Conservation (phyloP, 1,140 invertebrate genomes). For the Papilio xuthus region DNA sequence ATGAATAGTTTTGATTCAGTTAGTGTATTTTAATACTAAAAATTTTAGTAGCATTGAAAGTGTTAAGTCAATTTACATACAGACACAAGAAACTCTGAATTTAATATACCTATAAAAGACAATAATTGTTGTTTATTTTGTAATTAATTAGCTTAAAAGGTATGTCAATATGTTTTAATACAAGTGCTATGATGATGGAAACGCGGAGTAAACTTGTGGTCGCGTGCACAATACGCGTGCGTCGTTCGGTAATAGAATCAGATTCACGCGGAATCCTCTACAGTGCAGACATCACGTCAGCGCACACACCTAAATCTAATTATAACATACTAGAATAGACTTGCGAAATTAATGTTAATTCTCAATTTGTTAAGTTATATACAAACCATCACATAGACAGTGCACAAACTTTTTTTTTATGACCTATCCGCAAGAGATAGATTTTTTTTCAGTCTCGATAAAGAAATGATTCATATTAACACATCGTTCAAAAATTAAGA, state of each 20-base stretch:
- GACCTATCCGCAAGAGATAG: not conserved
- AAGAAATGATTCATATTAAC: not conserved
- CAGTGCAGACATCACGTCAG: conserved; percentile 31
- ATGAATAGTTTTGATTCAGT: too few species aligned
- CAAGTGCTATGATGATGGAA: not conserved
- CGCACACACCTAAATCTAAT: conserved; percentile 32
- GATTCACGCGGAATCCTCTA: conserved; percentile 26
- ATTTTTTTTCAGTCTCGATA: not conserved
- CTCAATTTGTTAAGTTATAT: not conserved
- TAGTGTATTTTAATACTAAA: too few species aligned
- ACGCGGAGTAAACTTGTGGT: not conserved
- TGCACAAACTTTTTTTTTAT: not conserved
- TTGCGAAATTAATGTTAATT: not conserved
- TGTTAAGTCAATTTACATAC: too few species aligned
- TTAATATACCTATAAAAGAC: too few species aligned
- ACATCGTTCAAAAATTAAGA: not conserved
- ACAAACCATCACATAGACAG: not conserved
- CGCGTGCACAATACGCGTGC: conserved; percentile 25
- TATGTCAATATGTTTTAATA: not conserved
- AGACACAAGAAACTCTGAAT: too few species aligned
- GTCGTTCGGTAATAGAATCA: conserved; percentile 22
- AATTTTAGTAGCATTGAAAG: too few species aligned
- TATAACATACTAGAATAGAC: conserved; percentile 19
- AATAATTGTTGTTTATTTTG: too few species aligned
- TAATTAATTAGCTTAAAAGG: not conserved